Evolutionary conservation across 2,797 vertebrate species (phyloP).

Genomic region (Spheniscus humboldti): DNA sequence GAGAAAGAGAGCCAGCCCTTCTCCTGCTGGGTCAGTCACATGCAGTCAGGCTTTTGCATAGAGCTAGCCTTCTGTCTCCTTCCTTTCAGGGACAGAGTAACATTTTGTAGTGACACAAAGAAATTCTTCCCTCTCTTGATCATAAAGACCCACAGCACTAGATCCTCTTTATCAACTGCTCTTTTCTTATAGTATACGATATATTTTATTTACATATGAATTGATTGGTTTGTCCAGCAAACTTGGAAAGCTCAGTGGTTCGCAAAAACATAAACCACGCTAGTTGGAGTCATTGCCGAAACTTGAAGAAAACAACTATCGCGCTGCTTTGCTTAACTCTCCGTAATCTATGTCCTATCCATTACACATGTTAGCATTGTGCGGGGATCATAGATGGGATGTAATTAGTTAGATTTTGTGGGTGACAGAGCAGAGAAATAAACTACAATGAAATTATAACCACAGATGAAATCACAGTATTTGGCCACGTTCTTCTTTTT

Average conservation of each 20-base stretch:
- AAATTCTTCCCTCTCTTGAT: constrained; percentile 68
- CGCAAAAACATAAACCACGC: not conserved
- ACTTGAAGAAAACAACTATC: constrained; percentile 19
- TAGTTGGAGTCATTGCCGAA: not conserved
- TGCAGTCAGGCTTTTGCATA: constrained; percentile 64
- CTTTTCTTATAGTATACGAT: constrained; percentile 68
- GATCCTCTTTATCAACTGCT: constrained; percentile 69
- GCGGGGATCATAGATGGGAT: not conserved
- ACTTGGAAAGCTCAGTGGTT: not conserved
- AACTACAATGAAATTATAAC: not conserved
- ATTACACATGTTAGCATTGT: not conserved
- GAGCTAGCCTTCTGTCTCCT: constrained; percentile 73
- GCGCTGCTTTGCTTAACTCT: not conserved
- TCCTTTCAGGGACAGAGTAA: constrained; percentile 71
- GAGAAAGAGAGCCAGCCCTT: constrained; percentile 59
- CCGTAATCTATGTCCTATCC: not conserved
- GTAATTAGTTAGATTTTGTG: not conserved
- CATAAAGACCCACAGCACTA: constrained; percentile 61
- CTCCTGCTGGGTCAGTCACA: constrained; percentile 68
- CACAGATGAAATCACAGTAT: not conserved
- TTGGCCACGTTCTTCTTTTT: not conserved
- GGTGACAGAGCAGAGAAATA: not conserved
- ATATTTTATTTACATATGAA: constrained; percentile 73
- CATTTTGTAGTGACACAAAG: constrained; percentile 74
- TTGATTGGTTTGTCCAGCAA: constrained; percentile 30